These are phyloP conservation scores for Sebastes steindachneri DNA, from an alignment of 2,797 vertebrate genomes.

Conservation along the genomic window DNA sequence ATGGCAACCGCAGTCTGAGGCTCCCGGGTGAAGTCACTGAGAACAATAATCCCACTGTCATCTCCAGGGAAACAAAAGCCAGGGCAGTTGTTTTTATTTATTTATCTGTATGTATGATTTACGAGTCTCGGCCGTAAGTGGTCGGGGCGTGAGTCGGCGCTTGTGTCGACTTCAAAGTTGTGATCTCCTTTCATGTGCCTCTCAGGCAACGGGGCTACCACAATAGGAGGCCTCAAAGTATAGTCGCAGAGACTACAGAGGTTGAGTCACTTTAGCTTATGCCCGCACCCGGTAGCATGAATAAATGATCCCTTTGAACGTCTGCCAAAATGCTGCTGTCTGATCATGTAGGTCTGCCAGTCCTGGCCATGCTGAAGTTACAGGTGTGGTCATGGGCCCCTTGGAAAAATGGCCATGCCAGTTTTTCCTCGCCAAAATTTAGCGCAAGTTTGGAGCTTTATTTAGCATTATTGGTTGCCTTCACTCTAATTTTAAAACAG, in stretches of 20 bases:
- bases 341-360: slow-evolving; percentile 30
- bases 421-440: too few relatives aligned
- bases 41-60: slow-evolving; percentile 58
- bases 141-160: slow-evolving; percentile 43
- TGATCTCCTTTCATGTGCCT: slow-evolving; percentile 69
- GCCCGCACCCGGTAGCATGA: slow-evolving; percentile 35
- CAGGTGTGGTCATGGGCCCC: not conserved
- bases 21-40: slow-evolving; percentile 15
- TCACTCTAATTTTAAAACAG: too few relatives aligned
- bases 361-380: slow-evolving; percentile 2
- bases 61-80: slow-evolving; percentile 51
- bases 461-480: too few relatives aligned
- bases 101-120: slow-evolving; percentile 62
- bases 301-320: slow-evolving; percentile 67
- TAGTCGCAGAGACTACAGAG: slow-evolving; percentile 43
- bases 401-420: too few relatives aligned
- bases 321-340: slow-evolving; percentile 43
- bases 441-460: too few relatives aligned
- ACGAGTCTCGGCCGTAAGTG: slow-evolving; percentile 36
- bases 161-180: slow-evolving; percentile 75
- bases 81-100: slow-evolving; percentile 50
- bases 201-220: slow-evolving; percentile 44
- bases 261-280: slow-evolving; percentile 49
- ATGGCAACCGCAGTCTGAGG: slow-evolving; percentile 46
- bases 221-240: slow-evolving; percentile 74